Evolutionary conservation across 2,797 vertebrate genomes (phyloP).

Genomic region (Acridotheres tristis): DNA sequence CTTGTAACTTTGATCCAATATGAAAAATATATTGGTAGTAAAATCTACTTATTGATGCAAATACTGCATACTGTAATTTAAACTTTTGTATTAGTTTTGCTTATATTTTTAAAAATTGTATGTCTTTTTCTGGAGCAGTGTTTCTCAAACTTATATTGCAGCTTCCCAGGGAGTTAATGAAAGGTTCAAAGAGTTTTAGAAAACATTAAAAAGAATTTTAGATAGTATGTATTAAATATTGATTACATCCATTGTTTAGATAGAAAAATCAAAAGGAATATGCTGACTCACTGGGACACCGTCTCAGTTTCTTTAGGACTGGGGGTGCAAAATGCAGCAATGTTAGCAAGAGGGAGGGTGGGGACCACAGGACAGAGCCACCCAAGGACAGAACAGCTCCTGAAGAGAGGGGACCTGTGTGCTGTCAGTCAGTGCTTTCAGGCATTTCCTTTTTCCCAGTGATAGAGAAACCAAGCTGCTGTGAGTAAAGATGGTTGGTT

Average conservation of each 20-base stretch:
- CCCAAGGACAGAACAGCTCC: background rate
- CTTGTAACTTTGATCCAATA: background rate
- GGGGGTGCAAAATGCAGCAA: background rate
- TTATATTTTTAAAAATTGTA: background rate
- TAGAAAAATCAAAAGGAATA: background rate
- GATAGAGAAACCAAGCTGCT: background rate
- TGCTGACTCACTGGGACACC: background rate
- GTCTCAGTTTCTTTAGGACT: background rate
- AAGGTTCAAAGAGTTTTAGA: background rate
- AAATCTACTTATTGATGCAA: background rate
- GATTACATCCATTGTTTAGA: background rate
- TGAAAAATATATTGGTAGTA: background rate
- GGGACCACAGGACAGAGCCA: background rate
- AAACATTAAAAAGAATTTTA: background rate
- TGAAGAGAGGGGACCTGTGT: background rate
- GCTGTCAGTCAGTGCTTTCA: background rate
- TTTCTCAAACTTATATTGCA: constrained; percentile 47
- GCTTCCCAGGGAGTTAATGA: background rate
- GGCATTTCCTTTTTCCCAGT: background rate
- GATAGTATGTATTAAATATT: background rate
- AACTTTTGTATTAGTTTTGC: background rate
- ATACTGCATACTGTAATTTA: background rate
- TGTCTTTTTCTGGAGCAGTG: constrained; percentile 10
- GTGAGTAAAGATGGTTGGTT: fast-evolving
- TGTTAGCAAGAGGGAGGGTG: background rate